These are phyloP conservation scores for Acrossocheilus fasciatus DNA, from an alignment of 2,797 vertebrate genomes.

Conservation along the genomic window DNA sequence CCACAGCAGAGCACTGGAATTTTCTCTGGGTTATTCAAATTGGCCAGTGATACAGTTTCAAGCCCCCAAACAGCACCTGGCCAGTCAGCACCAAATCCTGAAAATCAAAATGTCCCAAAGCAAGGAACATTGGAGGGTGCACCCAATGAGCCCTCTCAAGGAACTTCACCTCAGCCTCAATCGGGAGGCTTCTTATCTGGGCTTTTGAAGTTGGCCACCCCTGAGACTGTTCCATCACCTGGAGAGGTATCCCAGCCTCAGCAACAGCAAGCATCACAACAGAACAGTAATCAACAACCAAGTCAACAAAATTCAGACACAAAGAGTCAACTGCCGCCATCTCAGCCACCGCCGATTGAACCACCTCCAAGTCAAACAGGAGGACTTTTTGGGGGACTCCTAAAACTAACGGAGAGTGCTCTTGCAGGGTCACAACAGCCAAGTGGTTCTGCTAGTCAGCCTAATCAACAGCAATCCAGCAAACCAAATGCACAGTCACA, in stretches of 20 bases:
- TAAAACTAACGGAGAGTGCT: slow-evolving; percentile 79
- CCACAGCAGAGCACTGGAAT: slow-evolving; percentile 68
- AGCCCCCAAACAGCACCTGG: slow-evolving; percentile 60
- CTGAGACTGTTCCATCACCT: slow-evolving; percentile 30
- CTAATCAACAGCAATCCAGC: slow-evolving; percentile 58
- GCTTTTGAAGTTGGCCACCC: slow-evolving; percentile 67
- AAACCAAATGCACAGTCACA: slow-evolving; percentile 74
- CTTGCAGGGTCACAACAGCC: slow-evolving; percentile 61
- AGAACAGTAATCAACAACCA: slow-evolving; percentile 51
- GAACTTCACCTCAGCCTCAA: slow-evolving; percentile 66
- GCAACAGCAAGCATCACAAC: slow-evolving; percentile 53
- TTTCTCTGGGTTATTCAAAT: slow-evolving; percentile 80
- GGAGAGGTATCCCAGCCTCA: slow-evolving; percentile 27
- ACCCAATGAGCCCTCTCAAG: slow-evolving; percentile 57
- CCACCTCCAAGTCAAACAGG: slow-evolving; percentile 63
- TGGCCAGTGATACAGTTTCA: slow-evolving; percentile 71
- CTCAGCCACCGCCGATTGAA: slow-evolving; percentile 43
- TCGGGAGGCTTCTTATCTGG: slow-evolving; percentile 78
- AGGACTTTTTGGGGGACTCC: slow-evolving; percentile 78
- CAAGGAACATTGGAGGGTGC: slow-evolving; percentile 48
- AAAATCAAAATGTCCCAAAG: slow-evolving; percentile 48
- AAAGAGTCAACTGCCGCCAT: slow-evolving; percentile 50
- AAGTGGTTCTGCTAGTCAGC: slow-evolving; percentile 52
- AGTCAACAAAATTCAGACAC: slow-evolving; percentile 53
- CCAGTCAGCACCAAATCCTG: slow-evolving; percentile 57